A percentile compares a stretch with the other conserved stretches of the same genome.
Conservation (phyloP, 2,888 invertebrate species). For the Acrobasis consociella region DNA sequence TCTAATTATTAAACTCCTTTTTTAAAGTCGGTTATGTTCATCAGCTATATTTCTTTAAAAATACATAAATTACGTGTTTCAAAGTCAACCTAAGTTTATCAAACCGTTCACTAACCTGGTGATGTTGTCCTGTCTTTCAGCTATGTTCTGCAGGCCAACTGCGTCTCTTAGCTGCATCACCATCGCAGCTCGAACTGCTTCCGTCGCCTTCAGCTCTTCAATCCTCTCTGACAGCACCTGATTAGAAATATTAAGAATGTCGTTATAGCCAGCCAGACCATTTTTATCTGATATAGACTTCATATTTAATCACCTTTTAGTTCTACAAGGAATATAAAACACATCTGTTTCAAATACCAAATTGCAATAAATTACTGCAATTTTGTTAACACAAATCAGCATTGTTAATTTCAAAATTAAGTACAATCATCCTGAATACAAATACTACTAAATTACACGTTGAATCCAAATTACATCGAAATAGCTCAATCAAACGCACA, state of each 20-base stretch:
- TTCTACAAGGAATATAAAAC: no score
- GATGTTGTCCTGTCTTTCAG: slow-evolving; percentile 87
- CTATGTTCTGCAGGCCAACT: slow-evolving; percentile 88
- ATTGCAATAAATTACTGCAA: no score
- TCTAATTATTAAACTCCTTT: no score
- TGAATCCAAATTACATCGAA: slow-evolving; percentile 1
- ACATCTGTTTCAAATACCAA: neutral
- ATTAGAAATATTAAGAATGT: neutral
- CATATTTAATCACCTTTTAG: no score
- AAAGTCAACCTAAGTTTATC: no score
- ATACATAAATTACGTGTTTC: no score
- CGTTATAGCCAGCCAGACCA: no score
- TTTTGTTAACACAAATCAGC: neutral
- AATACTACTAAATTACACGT: neutral
- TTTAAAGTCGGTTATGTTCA: no score
- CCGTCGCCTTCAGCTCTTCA: slow-evolving; percentile 91
- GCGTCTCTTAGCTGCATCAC: slow-evolving; percentile 93
- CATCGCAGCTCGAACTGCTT: slow-evolving; percentile 92
- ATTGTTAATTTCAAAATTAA: neutral
- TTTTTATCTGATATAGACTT: no score
- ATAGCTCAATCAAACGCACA: slow-evolving; percentile 5
- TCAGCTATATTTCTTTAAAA: no score
- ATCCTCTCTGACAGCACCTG: slow-evolving; percentile 80
- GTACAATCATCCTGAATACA: neutral
- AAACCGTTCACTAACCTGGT: slow-evolving; percentile 84